Evolutionary conservation across 2,888 invertebrate species (phyloP).

Genomic region (Lasioglossum vierecki): DNA sequence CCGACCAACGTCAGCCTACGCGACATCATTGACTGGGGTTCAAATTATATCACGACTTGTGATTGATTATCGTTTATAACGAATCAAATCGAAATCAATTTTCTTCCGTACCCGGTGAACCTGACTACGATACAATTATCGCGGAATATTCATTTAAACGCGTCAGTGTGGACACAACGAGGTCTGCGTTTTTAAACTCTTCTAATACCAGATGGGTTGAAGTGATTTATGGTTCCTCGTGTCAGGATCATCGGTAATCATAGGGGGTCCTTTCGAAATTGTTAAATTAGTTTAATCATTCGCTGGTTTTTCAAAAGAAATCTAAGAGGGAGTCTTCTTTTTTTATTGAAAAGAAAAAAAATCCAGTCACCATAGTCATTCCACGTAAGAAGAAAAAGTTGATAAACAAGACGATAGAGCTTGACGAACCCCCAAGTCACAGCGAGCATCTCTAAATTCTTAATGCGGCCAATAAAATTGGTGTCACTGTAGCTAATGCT

Average conservation of each 20-base stretch:
- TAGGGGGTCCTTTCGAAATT: not conserved
- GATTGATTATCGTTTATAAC: conserved; percentile 56
- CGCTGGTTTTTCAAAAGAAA: too few species aligned
- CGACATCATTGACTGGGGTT: conserved; percentile 70
- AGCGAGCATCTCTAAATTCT: not conserved
- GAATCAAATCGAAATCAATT: conserved; percentile 51
- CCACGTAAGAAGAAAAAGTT: not conserved
- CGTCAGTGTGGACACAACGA: not conserved
- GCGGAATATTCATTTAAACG: conserved; percentile 2
- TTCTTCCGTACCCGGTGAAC: conserved; percentile 21
- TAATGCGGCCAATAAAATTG: conserved; percentile 6
- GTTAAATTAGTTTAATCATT: not conserved
- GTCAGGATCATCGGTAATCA: not conserved
- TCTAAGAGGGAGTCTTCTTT: not conserved
- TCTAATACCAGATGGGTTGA: not conserved
- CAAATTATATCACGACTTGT: conserved; percentile 58
- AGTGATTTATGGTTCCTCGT: not conserved
- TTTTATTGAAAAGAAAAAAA: not conserved
- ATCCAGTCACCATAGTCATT: not conserved
- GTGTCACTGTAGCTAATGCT: not conserved
- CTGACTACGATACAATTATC: conserved; percentile 9
- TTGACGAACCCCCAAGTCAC: not conserved
- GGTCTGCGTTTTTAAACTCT: not conserved
- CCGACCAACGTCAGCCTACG: conserved; percentile 68
- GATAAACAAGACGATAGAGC: not conserved